phyloP scores from a whole-genome alignment of 1,140 invertebrate genomes.

The Gonioctena quinquepunctata region DNA sequence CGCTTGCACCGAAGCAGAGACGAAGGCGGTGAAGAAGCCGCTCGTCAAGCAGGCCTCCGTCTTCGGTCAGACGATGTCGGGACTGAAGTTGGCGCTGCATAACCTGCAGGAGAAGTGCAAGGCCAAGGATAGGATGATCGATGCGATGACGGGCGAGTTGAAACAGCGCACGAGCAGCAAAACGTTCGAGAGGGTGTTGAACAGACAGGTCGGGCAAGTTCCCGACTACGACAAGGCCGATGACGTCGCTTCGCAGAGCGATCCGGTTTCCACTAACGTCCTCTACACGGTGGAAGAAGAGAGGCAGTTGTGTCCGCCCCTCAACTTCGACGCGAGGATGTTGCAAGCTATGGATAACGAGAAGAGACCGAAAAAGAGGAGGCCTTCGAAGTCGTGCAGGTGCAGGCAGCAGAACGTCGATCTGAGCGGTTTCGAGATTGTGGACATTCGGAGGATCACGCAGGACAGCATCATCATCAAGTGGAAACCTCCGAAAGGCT shows the following conservation, averaged over 20 bases:
- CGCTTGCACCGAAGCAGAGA: conserved; percentile 36
- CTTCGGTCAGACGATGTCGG: conserved; percentile 40
- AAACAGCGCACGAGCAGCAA: conserved; percentile 31
- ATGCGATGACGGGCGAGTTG: conserved; percentile 39
- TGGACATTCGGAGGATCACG: conserved; percentile 35
- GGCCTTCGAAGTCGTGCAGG: background rate
- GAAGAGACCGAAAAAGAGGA: background rate
- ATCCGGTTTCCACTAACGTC: conserved; percentile 1
- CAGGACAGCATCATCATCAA: conserved; percentile 41
- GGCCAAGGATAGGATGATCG: conserved; percentile 46
- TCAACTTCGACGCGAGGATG: background rate
- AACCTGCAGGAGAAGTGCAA: conserved; percentile 45
- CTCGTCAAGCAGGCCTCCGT: conserved; percentile 32
- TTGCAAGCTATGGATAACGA: conserved; percentile 17
- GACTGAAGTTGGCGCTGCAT: conserved; percentile 38
- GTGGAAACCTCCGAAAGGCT: conserved; percentile 30
- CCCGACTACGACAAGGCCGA: conserved; percentile 31
- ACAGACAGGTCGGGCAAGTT: background rate
- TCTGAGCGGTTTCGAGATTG: conserved; percentile 26
- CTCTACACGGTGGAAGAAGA: conserved; percentile 17
- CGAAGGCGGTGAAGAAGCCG: conserved; percentile 25
- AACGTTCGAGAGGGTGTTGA: conserved; percentile 29
- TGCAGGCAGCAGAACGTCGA: conserved; percentile 23
- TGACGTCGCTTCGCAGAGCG: conserved; percentile 25
- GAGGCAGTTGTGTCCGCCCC: background rate